A percentile compares a stretch with the other conserved stretches of the same genome.
phyloP scores from a whole-genome alignment of 2,888 invertebrate species.

The Antheraea assamensis region DNA sequence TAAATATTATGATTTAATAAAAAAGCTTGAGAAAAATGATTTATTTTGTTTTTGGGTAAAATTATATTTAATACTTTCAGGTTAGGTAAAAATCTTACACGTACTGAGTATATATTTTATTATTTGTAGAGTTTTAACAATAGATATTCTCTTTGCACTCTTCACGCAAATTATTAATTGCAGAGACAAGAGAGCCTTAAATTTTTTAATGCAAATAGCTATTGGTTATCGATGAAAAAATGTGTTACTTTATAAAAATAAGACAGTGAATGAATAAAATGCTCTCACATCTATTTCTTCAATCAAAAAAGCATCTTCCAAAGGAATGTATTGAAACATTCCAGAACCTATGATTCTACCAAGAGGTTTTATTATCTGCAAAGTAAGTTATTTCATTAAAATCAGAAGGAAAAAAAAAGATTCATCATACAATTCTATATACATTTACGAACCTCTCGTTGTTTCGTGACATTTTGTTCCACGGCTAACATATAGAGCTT shows the following conservation, averaged over 20 bases:
- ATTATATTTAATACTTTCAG: no score
- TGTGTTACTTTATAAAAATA: not conserved
- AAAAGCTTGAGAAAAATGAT: no score
- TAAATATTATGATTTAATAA: no score
- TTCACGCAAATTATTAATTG: no score
- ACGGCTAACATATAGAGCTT: slow-evolving; percentile 84
- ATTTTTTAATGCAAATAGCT: not conserved
- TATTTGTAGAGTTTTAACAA: no score
- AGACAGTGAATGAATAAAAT: slow-evolving; percentile 1
- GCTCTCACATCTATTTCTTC: slow-evolving; percentile 66
- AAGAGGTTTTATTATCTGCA: slow-evolving; percentile 81
- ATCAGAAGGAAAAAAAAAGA: not conserved
- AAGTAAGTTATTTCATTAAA: slow-evolving; percentile 29
- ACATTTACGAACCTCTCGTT: slow-evolving; percentile 58
- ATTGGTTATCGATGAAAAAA: not conserved
- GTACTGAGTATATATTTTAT: no score
- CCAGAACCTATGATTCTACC: slow-evolving; percentile 79
- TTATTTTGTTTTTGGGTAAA: no score
- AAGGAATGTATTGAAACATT: slow-evolving; percentile 77
- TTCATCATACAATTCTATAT: not conserved
- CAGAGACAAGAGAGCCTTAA: no score
- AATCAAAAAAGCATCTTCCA: slow-evolving; percentile 82
- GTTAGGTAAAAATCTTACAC: no score
- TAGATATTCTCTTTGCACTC: no score
- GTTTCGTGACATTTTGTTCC: slow-evolving; percentile 81